Base-by-base conservation (phyloP, 1,140 invertebrate species). In the Nasonia longicornis region DNA sequence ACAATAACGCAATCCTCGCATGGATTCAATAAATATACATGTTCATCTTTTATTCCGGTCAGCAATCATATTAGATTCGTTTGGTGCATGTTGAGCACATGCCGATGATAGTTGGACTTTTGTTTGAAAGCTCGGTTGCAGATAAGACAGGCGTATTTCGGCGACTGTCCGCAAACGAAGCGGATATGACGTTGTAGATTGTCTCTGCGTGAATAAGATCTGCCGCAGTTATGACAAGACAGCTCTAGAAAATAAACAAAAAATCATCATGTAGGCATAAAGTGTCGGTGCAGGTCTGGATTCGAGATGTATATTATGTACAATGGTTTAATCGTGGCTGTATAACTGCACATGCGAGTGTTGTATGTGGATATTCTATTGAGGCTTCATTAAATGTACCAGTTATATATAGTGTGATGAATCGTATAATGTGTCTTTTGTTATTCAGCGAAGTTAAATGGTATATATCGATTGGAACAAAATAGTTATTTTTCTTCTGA, bases 141-240 rank as follows among this genome's bases (percentile, higher is more conserved):
- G 83, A 92, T 88, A 35, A 87, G 89, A 85, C 94, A 94, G 81
- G 91, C 86, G 79, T 92, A 92, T 31, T 91, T 90, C 0, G 93
- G 92, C n/a, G 86, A 84, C 38, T 87, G 75, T 1, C 85, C 85
- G 52, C 86, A 87, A 12, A 84, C 82, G 72, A 82, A 83, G 82
- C 84, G 84, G 14, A 84, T 72, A 52, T 87, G 86, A 26, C 84
- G 78, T 8, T 70, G 35, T 63, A 86, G 80, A 81, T 83, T 85
- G 20, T 83, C 81, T n/a, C 66, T 75, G 20, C 82, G 77, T 1
- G 84, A 83, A 70, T 84, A 87, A 0, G 77, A 58, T 70, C 76
- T 84, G 42, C 69, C 64, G 35, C 86, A 87, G 66, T 77, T 76
- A 3, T 20, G 75, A 48, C 80, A 82, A 14, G 31, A 45, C 0